phyloP scores from a whole-genome alignment of 2,113 vertebrate species.

The Grus americana region DNA sequence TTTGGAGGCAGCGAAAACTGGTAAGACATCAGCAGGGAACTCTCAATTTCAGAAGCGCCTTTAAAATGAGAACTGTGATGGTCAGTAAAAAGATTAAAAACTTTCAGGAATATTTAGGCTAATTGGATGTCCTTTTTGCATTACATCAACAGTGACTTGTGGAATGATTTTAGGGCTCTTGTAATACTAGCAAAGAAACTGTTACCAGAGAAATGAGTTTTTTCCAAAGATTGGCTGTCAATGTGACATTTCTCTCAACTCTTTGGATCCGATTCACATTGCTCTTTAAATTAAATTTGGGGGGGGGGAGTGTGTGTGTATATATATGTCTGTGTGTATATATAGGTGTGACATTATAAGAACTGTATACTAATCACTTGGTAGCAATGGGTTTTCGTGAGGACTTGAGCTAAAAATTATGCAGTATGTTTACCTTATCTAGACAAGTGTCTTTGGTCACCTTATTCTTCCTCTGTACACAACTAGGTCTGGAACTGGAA shows the following conservation, averaged over 20 bases:
- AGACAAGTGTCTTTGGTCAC: not conserved
- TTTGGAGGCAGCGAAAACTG: not conserved
- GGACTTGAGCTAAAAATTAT: not conserved
- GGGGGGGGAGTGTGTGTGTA: not conserved
- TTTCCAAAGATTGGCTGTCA: not conserved
- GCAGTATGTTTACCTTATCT: not conserved
- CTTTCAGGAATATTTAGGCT: not conserved
- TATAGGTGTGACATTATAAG: not conserved
- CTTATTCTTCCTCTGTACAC: not conserved
- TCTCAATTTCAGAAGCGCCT: not conserved
- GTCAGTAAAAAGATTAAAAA: not conserved
- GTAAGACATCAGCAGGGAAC: not conserved
- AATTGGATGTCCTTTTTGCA: not conserved
- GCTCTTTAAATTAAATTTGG: not conserved
- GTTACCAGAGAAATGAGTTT: not conserved
- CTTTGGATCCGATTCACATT: not conserved
- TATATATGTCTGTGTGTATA: not conserved
- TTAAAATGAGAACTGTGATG: not conserved
- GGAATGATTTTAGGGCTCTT: not conserved
- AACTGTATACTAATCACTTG: not conserved
- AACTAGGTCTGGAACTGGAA: not conserved
- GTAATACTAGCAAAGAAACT: not conserved
- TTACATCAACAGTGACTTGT: not conserved
- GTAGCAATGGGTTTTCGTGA: not conserved
- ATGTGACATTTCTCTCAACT: not conserved